Evolutionary conservation across 2,888 invertebrate species (phyloP).

Genomic region (Sclerodermus sp.): DNA sequence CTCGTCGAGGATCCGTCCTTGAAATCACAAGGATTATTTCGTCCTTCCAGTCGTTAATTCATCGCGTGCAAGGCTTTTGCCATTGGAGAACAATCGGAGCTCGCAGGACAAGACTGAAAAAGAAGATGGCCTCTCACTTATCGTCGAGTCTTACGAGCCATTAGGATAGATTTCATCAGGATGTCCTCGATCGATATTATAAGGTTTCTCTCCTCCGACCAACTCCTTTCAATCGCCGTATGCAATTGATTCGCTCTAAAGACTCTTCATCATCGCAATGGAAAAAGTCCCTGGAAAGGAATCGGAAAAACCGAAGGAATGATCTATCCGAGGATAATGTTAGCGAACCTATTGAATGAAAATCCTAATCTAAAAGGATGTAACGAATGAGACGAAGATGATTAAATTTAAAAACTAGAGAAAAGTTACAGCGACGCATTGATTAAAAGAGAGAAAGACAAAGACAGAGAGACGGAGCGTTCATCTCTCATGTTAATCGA

Average conservation of each 20-base stretch:
- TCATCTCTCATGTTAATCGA: too few relatives aligned
- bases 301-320: too few relatives aligned
- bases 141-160: slow-evolving; percentile 9
- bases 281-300: too few relatives aligned
- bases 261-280: too few relatives aligned
- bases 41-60: slow-evolving; percentile 9
- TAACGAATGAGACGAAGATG: too few relatives aligned
- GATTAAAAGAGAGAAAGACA: too few relatives aligned
- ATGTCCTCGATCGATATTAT: slow-evolving; percentile 9
- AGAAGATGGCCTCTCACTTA: slow-evolving; percentile 11
- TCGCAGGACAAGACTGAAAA: slow-evolving; percentile 9
- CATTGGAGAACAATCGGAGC: slow-evolving; percentile 8
- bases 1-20: slow-evolving; percentile 26
- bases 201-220: slow-evolving; percentile 7
- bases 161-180: slow-evolving; percentile 17
- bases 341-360: too few relatives aligned
- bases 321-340: too few relatives aligned
- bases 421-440: too few relatives aligned
- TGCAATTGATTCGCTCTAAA: slow-evolving; percentile 10
- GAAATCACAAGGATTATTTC: slow-evolving; percentile 17
- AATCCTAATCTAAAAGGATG: too few relatives aligned
- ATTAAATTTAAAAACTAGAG: too few relatives aligned
- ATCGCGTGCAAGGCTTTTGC: neutral
- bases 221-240: slow-evolving; percentile 13
- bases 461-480: too few relatives aligned